phyloP scores from a whole-genome alignment of 1,140 invertebrate species.

The Drosophila nebulosa region DNA sequence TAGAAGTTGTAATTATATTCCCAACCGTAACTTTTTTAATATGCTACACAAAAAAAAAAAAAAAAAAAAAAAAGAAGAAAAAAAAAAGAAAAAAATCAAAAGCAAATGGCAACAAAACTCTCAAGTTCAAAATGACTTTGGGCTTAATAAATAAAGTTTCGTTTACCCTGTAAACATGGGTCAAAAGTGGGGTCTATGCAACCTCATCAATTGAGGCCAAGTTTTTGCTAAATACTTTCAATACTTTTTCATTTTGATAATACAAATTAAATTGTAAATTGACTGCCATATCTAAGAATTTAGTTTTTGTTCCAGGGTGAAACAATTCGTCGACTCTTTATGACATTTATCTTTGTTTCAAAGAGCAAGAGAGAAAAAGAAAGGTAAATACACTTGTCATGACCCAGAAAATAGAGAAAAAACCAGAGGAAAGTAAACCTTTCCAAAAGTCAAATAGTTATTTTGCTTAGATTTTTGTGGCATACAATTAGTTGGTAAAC shows the following conservation, averaged over 20 bases:
- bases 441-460: neutral
- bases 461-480: neutral
- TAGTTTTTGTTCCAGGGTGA: neutral
- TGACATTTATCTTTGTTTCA: too few relatives aligned
- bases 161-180: neutral
- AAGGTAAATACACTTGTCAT: neutral
- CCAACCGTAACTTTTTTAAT: neutral
- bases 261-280: too few relatives aligned
- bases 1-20: neutral
- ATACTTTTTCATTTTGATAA: too few relatives aligned
- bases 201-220: too few relatives aligned
- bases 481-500: neutral
- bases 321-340: neutral
- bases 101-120: neutral
- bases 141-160: constrained; percentile 1
- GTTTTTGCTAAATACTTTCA: too few relatives aligned
- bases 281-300: too few relatives aligned
- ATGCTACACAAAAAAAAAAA: neutral
- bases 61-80: neutral
- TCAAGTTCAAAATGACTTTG: neutral
- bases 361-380: too few relatives aligned
- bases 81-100: neutral
- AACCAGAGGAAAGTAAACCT: neutral
- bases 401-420: neutral
- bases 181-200: neutral